Evolutionary conservation across 2,888 invertebrate species (phyloP).

Genomic region (Erynnis tages): DNA sequence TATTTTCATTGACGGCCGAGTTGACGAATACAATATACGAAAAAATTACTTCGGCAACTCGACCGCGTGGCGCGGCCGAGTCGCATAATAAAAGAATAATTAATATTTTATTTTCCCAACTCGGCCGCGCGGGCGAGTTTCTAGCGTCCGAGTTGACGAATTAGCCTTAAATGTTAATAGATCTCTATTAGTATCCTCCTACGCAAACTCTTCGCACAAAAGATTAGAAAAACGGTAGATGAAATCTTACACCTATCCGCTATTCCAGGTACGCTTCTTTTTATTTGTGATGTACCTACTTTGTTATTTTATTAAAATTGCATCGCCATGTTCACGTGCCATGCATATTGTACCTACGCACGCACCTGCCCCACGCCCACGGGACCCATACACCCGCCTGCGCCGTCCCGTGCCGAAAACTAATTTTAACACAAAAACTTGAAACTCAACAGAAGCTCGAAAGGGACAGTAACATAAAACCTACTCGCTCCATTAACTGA

Average conservation of each 20-base stretch:
- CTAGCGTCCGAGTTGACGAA: no score
- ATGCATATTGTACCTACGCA: constrained; percentile 8
- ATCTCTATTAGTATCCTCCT: constrained; percentile 27
- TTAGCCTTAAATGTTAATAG: constrained; percentile 29
- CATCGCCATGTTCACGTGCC: constrained; percentile 14
- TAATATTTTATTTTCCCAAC: no score
- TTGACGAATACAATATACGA: no score
- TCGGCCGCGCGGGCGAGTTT: no score
- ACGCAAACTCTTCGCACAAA: constrained; percentile 20
- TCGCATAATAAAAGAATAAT: no score
- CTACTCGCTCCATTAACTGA: constrained; percentile 65
- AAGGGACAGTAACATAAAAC: constrained; percentile 22
- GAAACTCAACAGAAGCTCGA: constrained; percentile 23
- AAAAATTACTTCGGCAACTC: no score
- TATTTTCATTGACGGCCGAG: no score
- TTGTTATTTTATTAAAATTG: background rate
- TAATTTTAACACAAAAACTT: constrained; percentile 25
- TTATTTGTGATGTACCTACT: no score
- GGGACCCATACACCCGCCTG: constrained; percentile 6
- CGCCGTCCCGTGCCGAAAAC: constrained; percentile 12
- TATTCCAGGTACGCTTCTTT: no score
- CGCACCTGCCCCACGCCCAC: constrained; percentile 21
- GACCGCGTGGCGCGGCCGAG: no score
- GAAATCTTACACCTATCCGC: constrained; percentile 8
- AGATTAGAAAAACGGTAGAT: constrained; percentile 8